phyloP scores from a whole-genome alignment of 2,113 vertebrate species.

The Actenoides lindsayi region DNA sequence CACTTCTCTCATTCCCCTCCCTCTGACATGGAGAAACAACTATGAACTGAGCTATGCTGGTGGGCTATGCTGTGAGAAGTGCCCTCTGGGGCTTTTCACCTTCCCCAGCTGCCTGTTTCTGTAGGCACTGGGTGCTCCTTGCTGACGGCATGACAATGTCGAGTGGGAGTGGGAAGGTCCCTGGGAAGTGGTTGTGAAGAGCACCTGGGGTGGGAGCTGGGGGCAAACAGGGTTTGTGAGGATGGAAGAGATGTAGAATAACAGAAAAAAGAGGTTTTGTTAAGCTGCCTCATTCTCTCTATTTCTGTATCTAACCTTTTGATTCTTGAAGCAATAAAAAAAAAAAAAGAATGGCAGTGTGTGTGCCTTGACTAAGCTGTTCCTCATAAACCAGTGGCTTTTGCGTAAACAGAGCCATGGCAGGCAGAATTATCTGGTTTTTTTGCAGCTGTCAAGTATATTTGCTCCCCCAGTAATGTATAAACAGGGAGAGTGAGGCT shows the following conservation, averaged over 20 bases:
- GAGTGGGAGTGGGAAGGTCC: neutral
- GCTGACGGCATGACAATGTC: neutral
- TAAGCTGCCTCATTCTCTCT: neutral
- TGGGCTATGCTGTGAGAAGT: neutral
- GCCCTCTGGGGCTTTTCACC: neutral
- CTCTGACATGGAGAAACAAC: neutral
- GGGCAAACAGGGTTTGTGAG: fast-evolving
- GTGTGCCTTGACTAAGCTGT: constrained; percentile 29
- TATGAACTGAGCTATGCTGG: fast-evolving
- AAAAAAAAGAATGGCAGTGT: neutral
- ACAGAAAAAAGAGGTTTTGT: neutral
- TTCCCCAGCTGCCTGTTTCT: neutral
- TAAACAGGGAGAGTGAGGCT: neutral
- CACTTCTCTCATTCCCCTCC: neutral
- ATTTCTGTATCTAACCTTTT: constrained; percentile 52
- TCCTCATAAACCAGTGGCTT: constrained; percentile 34
- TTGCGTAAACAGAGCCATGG: neutral
- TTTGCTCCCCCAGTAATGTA: neutral
- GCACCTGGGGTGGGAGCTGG: neutral
- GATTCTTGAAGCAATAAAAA: neutral
- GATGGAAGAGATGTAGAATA: neutral
- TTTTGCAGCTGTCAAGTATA: neutral
- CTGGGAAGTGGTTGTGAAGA: neutral
- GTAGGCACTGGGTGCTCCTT: neutral
- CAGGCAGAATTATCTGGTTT: neutral